These are phyloP conservation scores for Hirtodrosophila histrioides DNA, from an alignment of 2,888 invertebrate genomes.

Conservation along the genomic window DNA sequence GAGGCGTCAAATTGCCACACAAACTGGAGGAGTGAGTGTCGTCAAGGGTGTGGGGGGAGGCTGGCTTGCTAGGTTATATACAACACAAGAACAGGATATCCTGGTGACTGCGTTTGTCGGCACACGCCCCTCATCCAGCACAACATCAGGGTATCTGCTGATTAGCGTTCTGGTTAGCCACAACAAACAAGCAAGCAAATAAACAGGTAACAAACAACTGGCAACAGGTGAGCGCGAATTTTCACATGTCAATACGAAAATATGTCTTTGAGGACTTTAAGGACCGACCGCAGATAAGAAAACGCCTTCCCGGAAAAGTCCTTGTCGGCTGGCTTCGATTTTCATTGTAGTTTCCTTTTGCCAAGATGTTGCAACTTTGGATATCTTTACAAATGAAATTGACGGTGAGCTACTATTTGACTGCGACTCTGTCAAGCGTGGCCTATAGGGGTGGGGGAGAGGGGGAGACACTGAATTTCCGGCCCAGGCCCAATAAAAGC, in stretches of 20 bases:
- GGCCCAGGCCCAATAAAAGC: conserved; percentile 43
- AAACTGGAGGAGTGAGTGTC: neutral
- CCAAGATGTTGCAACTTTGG: conserved; percentile 23
- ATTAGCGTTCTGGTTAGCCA: conserved; percentile 54
- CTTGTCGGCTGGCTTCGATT: conserved; percentile 36
- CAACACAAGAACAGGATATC: conserved; percentile 39
- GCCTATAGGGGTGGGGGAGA: neutral
- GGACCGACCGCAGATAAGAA: conserved; percentile 42
- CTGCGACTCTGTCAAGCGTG: conserved; percentile 16
- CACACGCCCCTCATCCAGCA: conserved; percentile 29
- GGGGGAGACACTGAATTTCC: conserved; percentile 23
- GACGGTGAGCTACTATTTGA: conserved; percentile 16
- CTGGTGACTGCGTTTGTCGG: conserved; percentile 36
- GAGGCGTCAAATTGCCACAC: conserved; percentile 35
- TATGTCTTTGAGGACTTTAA: neutral
- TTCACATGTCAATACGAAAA: conserved; percentile 64
- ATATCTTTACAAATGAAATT: conserved; percentile 25
- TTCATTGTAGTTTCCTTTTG: neutral
- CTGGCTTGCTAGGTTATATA: neutral
- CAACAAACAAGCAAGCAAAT: conserved; percentile 20
- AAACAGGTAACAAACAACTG: conserved; percentile 19
- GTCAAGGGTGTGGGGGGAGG: neutral
- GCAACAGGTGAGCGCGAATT: conserved; percentile 59
- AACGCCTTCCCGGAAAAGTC: conserved; percentile 40
- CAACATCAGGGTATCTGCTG: conserved; percentile 3